Evolutionary conservation across 1,140 invertebrate species (phyloP).

Genomic region (Aethina tumida): DNA sequence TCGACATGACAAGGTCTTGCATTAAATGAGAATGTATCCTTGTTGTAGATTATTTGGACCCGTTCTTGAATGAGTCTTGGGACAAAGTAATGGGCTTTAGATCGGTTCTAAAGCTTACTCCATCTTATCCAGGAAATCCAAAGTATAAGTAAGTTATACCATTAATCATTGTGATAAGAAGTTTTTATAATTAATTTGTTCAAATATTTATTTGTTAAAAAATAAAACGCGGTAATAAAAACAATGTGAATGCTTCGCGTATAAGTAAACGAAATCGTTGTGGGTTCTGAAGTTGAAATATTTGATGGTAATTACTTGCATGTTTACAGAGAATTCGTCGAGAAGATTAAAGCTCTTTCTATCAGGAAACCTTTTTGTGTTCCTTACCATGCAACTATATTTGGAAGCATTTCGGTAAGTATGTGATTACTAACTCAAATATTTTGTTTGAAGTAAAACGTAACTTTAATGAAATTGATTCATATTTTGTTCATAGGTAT

Average conservation of each 20-base stretch:
- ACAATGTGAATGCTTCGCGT: no score
- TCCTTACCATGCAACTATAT: constrained; percentile 60
- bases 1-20: neutral
- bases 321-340: constrained; percentile 46
- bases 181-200: no score
- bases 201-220: no score
- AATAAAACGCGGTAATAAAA: no score
- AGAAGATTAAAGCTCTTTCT: constrained; percentile 56
- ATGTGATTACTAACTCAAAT: neutral
- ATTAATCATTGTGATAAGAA: no score
- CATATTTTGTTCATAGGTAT: constrained; percentile 46
- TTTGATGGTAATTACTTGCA: no score
- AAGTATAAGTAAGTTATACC: constrained; percentile 59
- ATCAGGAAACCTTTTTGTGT: constrained; percentile 59
- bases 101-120: constrained; percentile 60
- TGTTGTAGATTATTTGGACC: constrained; percentile 56
- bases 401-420: constrained; percentile 55
- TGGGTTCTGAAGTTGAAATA: no score
- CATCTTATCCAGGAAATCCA: constrained; percentile 58
- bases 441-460: neutral
- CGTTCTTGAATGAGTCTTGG: constrained; percentile 41
- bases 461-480: neutral
- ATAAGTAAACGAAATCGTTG: no score
- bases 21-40: constrained; percentile 8
- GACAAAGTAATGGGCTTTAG: constrained; percentile 50